Conservation (phyloP, 2,113 vertebrate species). For the Astatoreochromis straeleni region DNA sequence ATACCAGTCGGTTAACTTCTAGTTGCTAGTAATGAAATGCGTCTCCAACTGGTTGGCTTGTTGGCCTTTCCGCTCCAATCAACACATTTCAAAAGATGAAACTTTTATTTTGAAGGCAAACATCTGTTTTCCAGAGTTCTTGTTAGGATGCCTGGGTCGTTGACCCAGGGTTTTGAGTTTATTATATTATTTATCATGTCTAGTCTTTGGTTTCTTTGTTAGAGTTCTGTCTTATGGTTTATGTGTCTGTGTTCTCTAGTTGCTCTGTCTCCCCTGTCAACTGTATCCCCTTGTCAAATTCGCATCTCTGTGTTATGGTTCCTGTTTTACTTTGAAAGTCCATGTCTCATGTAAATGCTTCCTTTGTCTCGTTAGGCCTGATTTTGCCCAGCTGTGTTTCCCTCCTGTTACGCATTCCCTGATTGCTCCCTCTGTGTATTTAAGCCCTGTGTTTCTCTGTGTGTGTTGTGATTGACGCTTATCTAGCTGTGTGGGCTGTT, state of each 20-base stretch:
- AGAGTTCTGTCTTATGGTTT: not conserved
- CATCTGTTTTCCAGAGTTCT: not conserved
- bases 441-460: not conserved
- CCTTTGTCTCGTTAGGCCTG: not conserved
- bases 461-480: accelerated
- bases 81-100: not conserved
- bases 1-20: not conserved
- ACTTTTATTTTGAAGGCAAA: not conserved
- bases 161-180: no score
- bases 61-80: not conserved
- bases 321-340: not conserved
- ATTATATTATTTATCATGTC: not conserved
- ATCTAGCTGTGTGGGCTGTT: accelerated
- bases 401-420: not conserved
- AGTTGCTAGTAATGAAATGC: not conserved
- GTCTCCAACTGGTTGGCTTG: not conserved
- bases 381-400: not conserved
- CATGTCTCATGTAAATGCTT: accelerated
- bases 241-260: not conserved
- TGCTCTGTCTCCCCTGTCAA: not conserved
- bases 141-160: no score
- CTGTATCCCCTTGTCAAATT: accelerated
- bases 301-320: accelerated
- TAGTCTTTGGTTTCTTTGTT: not conserved
- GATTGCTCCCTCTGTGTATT: not conserved